A percentile compares a stretch with the other conserved stretches of the same genome.
phyloP scores from a whole-genome alignment of 2,797 vertebrate species.

The Lerista edwardsae region DNA sequence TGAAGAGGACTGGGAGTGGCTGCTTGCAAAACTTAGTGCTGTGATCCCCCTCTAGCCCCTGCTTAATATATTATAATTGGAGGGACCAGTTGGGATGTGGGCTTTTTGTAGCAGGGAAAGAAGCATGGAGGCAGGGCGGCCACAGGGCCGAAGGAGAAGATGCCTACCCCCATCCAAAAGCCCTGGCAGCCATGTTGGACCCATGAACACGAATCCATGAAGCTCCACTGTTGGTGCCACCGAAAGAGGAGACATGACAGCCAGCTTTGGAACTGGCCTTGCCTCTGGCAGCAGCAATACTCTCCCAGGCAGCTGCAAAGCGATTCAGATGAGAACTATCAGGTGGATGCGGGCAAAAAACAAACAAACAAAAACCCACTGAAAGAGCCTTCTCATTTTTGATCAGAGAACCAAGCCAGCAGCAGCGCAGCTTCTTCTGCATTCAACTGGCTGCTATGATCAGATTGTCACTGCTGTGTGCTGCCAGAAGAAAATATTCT shows the following conservation, averaged over 20 bases:
- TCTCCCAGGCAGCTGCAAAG: background rate
- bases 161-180: too few relatives aligned
- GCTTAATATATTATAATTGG: too few relatives aligned
- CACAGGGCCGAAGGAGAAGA: too few relatives aligned
- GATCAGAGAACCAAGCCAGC: background rate
- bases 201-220: background rate
- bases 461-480: background rate
- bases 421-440: background rate
- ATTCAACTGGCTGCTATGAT: slow-evolving; percentile 7
- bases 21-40: too few relatives aligned
- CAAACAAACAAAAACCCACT: too few relatives aligned
- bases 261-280: background rate
- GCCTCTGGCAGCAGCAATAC: background rate
- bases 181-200: too few relatives aligned
- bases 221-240: background rate
- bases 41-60: too few relatives aligned
- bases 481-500: background rate
- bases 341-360: background rate
- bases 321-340: background rate
- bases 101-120: too few relatives aligned
- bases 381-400: background rate
- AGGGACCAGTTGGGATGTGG: too few relatives aligned
- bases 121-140: too few relatives aligned
- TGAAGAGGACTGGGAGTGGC: too few relatives aligned
- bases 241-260: background rate